Conservation (phyloP, 2,888 invertebrate species). For the Heliconius ismenius region DNA sequence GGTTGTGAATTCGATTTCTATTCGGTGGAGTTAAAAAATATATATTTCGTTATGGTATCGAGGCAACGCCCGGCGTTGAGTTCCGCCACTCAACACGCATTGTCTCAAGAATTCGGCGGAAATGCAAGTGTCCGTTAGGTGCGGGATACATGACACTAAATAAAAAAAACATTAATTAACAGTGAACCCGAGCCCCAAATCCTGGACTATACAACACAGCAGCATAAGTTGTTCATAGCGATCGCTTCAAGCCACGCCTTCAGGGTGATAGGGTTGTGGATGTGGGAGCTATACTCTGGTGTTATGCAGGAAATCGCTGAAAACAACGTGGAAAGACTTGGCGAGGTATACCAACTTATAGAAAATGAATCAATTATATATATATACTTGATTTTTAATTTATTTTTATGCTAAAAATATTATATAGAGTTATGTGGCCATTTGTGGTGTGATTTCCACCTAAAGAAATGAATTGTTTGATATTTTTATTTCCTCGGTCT, state of each 20-base stretch:
- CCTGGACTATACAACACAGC: slow-evolving; percentile 95
- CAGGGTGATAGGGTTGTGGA: slow-evolving; percentile 85
- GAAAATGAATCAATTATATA: no score
- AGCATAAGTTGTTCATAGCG: slow-evolving; percentile 85
- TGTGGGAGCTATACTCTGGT: slow-evolving; percentile 90
- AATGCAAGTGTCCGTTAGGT: no score
- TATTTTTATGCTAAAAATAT: no score
- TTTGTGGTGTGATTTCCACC: neutral
- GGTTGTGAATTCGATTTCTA: no score
- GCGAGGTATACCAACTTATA: slow-evolving; percentile 83
- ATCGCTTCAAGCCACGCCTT: slow-evolving; percentile 91
- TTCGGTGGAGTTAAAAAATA: no score
- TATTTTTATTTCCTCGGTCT: neutral
- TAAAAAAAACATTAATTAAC: neutral
- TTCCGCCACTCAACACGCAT: no score
- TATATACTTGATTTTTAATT: no score
- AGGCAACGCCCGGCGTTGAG: no score
- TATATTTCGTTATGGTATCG: no score
- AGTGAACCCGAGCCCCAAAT: slow-evolving; percentile 93
- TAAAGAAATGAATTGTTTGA: neutral
- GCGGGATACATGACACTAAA: neutral
- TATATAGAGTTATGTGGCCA: no score
- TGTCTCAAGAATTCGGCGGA: no score
- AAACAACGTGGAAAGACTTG: slow-evolving; percentile 90
- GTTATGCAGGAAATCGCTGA: slow-evolving; percentile 87